Evolutionary conservation across 2,888 invertebrate species (phyloP).

Genomic region (Lithophane semibrunnea): DNA sequence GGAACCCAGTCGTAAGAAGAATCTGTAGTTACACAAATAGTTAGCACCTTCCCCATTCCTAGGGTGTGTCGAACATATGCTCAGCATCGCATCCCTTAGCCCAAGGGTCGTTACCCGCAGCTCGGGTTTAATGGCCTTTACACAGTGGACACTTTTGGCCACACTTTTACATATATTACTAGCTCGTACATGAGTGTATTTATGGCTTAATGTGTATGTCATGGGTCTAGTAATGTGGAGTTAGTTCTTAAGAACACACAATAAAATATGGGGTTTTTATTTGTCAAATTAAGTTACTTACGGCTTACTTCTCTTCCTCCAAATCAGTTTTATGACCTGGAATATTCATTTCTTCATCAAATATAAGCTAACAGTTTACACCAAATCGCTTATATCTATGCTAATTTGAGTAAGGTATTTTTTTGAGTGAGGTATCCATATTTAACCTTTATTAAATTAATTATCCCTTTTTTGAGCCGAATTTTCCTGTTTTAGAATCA

Average conservation of each 20-base stretch:
- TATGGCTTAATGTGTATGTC: conserved; percentile 45
- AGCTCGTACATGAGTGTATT: conserved; percentile 41
- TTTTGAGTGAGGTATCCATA: too few relatives aligned
- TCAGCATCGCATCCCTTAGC: conserved; percentile 27
- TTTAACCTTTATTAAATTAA: too few relatives aligned
- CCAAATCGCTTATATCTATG: too few relatives aligned
- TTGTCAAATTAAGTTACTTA: background rate
- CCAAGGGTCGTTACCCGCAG: conserved; percentile 51
- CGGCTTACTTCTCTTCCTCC: too few relatives aligned
- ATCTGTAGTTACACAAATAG: background rate
- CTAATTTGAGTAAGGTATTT: too few relatives aligned
- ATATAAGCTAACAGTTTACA: too few relatives aligned
- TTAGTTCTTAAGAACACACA: background rate
- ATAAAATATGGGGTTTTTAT: background rate
- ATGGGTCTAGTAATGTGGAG: conserved; percentile 27
- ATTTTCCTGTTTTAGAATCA: too few relatives aligned
- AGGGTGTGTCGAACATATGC: conserved; percentile 39
- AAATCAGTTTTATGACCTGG: too few relatives aligned
- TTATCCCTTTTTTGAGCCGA: too few relatives aligned
- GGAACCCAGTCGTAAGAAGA: background rate
- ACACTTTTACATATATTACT: conserved; percentile 55
- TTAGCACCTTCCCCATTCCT: background rate
- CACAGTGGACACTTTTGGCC: conserved; percentile 58
- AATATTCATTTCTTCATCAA: too few relatives aligned
- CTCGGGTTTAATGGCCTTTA: conserved; percentile 48